Evolutionary conservation across 2,888 invertebrate genomes (phyloP).

Genomic region (Baronia brevicornis): DNA sequence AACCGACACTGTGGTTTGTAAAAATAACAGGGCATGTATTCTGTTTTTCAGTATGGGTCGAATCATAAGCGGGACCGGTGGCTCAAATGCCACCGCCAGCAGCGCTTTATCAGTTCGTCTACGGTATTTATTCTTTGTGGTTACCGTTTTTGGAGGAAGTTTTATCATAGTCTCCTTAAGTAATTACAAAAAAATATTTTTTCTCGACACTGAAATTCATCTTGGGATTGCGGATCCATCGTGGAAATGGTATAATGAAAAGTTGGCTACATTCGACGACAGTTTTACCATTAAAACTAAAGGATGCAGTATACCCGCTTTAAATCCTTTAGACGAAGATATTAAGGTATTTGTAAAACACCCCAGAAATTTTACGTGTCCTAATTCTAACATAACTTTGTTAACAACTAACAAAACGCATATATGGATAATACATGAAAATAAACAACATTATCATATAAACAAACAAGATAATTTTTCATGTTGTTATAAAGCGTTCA

Average conservation of each 20-base stretch:
- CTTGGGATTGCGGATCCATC: conserved; percentile 4
- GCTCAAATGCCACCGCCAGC: conserved; percentile 18
- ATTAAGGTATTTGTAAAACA: conserved; percentile 59
- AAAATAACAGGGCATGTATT: conserved; percentile 11
- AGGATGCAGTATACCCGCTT: conserved; percentile 78
- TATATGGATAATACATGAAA: conserved; percentile 60
- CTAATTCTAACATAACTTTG: conserved; percentile 49
- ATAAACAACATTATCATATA: conserved; percentile 59
- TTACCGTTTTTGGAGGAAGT: conserved; percentile 27
- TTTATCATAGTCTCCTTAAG: conserved; percentile 28
- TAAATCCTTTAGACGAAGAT: conserved; percentile 70
- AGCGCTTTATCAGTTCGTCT: conserved; percentile 11
- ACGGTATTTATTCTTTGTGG: conserved; percentile 30
- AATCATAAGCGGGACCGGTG: conserved; percentile 13
- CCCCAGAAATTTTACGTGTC: conserved; percentile 62
- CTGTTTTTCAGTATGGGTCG: conserved; percentile 26
- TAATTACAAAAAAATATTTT: conserved; percentile 18
- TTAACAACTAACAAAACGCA: conserved; percentile 73
- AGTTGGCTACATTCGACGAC: conserved; percentile 15
- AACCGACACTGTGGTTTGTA: conserved; percentile 12
- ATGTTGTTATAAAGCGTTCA: conserved; percentile 77
- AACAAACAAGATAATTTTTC: conserved; percentile 40
- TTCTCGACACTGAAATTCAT: conserved; percentile 14
- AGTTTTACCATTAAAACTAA: conserved; percentile 66
- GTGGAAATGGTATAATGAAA: conserved; percentile 3